Evolutionary conservation across 2,888 invertebrate genomes (phyloP).

Genomic region (Rotaria macrura): DNA sequence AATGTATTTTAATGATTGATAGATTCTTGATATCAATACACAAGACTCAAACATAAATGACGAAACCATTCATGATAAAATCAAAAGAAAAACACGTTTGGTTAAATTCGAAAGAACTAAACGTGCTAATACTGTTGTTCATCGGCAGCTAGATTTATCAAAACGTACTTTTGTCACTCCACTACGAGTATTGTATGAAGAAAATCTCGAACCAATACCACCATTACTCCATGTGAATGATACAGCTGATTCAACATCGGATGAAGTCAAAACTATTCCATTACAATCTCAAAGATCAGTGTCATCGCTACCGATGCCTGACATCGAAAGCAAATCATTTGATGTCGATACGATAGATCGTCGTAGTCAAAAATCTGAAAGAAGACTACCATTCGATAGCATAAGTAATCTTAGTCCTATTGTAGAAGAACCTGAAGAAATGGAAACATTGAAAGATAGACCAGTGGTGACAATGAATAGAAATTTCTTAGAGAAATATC

Average conservation of each 20-base stretch:
- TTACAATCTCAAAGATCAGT: not conserved
- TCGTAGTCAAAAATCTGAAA: not conserved
- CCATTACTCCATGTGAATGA: not conserved
- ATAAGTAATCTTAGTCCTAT: not conserved
- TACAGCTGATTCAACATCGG: not conserved
- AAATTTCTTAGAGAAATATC: not conserved
- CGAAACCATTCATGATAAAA: not conserved
- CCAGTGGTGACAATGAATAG: not conserved
- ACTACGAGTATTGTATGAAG: not conserved
- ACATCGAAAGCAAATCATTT: not conserved
- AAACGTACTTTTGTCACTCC: not conserved
- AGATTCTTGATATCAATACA: not conserved
- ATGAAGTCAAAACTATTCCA: not conserved
- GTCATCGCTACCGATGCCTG: not conserved
- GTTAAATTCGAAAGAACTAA: not conserved
- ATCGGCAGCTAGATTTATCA: not conserved
- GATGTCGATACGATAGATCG: not conserved
- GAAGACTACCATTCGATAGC: not conserved
- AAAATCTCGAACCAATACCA: not conserved
- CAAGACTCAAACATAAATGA: not conserved
- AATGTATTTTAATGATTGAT: not conserved
- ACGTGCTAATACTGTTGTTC: not conserved
- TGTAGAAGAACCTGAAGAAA: not conserved
- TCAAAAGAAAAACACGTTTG: not conserved
- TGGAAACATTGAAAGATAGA: not conserved